Conservation (phyloP, 1,140 invertebrate genomes). For the Cotesia glomerata region DNA sequence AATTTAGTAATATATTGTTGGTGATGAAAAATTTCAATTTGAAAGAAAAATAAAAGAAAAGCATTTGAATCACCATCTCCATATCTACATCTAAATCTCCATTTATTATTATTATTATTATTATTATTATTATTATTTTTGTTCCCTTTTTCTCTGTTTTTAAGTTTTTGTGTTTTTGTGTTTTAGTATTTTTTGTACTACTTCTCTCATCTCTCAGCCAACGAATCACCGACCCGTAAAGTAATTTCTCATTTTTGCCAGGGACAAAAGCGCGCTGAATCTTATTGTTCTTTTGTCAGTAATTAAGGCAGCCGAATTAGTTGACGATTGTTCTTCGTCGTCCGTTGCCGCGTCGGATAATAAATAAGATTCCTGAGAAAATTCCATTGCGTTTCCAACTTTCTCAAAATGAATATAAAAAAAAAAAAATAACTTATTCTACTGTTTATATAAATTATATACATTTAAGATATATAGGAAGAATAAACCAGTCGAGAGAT, state of each 20-base stretch:
- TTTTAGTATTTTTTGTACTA: conserved; percentile 40
- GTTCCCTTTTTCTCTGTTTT: not conserved
- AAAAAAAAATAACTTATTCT: not conserved
- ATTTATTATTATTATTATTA: too few species aligned
- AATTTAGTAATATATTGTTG: too few species aligned
- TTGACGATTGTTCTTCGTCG: conserved; percentile 25
- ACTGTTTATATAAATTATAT: not conserved
- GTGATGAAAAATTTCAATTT: too few species aligned
- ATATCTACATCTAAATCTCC: too few species aligned
- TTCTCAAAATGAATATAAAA: not conserved
- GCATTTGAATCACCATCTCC: too few species aligned
- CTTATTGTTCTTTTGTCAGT: conserved; percentile 62
- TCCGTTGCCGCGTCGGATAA: conserved; percentile 45
- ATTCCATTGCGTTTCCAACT: conserved; percentile 41
- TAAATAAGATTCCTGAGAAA: conserved; percentile 62
- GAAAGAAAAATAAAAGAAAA: too few species aligned
- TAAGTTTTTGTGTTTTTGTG: conserved; percentile 46
- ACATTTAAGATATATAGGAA: not conserved
- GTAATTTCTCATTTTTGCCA: conserved; percentile 61
- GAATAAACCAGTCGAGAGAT: too few species aligned
- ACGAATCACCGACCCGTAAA: conserved; percentile 50
- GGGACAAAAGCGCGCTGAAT: conserved; percentile 60
- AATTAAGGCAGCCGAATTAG: conserved; percentile 62
- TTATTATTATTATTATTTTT: too few species aligned
- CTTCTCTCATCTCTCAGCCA: conserved; percentile 5